A percentile compares a stretch with the other conserved stretches of the same genome.
These are phyloP conservation scores for Lethenteron reissneri DNA, from an alignment of 2,113 vertebrate species.

Conservation along the genomic window DNA sequence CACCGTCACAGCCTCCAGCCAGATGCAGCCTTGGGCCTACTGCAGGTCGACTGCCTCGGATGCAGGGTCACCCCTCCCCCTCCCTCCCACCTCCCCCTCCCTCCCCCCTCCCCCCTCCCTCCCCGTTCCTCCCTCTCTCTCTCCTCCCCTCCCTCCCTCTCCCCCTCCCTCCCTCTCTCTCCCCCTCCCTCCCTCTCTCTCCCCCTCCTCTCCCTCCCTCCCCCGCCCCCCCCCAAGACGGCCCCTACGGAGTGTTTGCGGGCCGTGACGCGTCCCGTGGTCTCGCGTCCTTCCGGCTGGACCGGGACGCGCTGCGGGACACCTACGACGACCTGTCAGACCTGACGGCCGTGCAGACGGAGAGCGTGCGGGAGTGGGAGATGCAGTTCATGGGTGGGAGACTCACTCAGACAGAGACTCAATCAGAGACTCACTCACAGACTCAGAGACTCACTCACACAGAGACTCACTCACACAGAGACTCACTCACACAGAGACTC, in stretches of 20 bases:
- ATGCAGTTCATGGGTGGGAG: constrained; percentile 87
- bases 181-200: neutral
- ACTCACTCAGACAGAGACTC: too few relatives aligned
- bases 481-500: too few relatives aligned
- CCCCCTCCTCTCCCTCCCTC: neutral
- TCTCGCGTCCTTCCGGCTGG: constrained; percentile 90
- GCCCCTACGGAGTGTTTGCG: constrained; percentile 88
- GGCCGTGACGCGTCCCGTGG: constrained; percentile 87
- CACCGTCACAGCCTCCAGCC: too few relatives aligned
- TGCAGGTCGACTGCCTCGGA: too few relatives aligned
- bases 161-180: neutral
- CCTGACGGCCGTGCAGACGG: constrained; percentile 93
- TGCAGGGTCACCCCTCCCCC: too few relatives aligned
- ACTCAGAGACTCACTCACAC: too few relatives aligned
- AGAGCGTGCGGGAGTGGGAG: constrained; percentile 97
- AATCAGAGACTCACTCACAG: too few relatives aligned
- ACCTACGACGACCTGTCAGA: constrained; percentile 94
- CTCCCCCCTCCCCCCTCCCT: too few relatives aligned
- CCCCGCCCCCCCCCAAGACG: constrained; percentile 26
- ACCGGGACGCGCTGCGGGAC: constrained; percentile 73
- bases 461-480: too few relatives aligned
- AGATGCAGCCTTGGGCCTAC: too few relatives aligned
- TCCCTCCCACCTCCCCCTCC: too few relatives aligned
- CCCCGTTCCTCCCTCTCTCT: neutral
- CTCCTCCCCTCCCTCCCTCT: neutral